A percentile compares a stretch with the other conserved stretches of the same genome.
phyloP scores from a whole-genome alignment of 2,113 vertebrate species.

The Embiotoca jacksoni region DNA sequence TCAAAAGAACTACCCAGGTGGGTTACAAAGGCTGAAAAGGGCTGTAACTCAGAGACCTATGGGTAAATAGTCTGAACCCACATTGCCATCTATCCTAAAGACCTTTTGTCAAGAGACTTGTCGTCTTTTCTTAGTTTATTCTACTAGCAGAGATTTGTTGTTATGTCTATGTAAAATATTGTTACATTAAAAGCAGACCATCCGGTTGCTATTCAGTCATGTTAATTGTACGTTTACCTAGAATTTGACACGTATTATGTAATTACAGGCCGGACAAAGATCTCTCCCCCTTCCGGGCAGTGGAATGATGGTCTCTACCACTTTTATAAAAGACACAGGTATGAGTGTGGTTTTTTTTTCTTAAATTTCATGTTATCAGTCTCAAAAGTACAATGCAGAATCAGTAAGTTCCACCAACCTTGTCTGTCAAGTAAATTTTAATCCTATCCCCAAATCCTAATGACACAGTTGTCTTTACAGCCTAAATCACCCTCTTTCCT shows the following conservation, averaged over 20 bases:
- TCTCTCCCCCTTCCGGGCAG: not conserved
- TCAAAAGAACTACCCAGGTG: conserved; percentile 58
- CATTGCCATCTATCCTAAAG: not conserved
- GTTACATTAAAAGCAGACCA: too few species aligned
- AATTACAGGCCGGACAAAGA: conserved; percentile 59
- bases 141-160: not conserved
- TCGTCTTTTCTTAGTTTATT: conserved; percentile 1
- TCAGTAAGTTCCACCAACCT: not conserved
- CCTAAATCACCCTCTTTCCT: too few species aligned
- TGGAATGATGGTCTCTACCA: conserved; percentile 61
- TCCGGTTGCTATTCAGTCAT: not conserved
- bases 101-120: conserved; percentile 18
- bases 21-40: conserved; percentile 31
- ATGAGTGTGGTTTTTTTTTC: conserved; percentile 9
- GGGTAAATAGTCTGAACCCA: conserved; percentile 38
- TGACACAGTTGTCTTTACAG: too few species aligned
- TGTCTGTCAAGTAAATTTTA: too few species aligned
- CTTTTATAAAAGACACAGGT: conserved; percentile 59
- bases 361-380: not conserved
- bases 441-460: too few species aligned
- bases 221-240: conserved; percentile 3
- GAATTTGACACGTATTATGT: conserved; percentile 20
- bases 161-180: not conserved
- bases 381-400: not conserved
- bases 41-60: conserved; percentile 39